Evolutionary conservation across 2,113 vertebrate species (phyloP).

Genomic region (Heloderma charlesbogerti): DNA sequence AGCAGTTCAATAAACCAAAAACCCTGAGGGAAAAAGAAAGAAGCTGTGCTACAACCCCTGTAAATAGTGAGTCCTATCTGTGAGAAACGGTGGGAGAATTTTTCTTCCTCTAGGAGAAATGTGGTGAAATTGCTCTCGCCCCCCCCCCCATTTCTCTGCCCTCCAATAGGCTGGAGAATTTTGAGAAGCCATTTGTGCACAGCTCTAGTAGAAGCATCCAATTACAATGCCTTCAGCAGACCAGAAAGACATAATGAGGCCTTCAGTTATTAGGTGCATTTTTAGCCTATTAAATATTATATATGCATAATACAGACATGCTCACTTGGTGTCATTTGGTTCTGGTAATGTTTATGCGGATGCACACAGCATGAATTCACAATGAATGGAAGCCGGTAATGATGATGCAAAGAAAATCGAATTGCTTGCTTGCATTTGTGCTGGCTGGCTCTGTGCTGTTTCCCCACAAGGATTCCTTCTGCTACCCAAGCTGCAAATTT

Average conservation of each 20-base stretch:
- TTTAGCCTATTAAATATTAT: conserved; percentile 3
- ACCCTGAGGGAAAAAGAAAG: too few species aligned
- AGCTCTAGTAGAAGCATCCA: too few species aligned
- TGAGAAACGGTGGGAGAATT: too few species aligned
- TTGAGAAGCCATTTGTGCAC: too few species aligned
- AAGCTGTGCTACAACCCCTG: too few species aligned
- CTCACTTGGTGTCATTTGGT: background rate
- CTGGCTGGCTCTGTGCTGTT: conserved; percentile 26
- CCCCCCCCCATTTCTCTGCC: too few species aligned
- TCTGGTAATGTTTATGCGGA: background rate
- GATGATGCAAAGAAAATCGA: conserved; percentile 23
- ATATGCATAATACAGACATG: conserved; percentile 18
- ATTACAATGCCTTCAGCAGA: background rate
- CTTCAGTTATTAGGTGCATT: conserved; percentile 17
- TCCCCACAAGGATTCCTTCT: background rate
- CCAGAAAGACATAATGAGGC: background rate
- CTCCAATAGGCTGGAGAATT: too few species aligned
- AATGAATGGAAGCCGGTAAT: background rate
- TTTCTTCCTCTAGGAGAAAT: too few species aligned
- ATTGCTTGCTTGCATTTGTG: conserved; percentile 14
- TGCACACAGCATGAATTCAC: conserved; percentile 35
- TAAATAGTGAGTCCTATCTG: too few species aligned
- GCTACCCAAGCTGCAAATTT: conserved; percentile 26
- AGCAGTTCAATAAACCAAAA: too few species aligned
- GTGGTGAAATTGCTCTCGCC: too few species aligned